Conservation (phyloP, 2,888 invertebrate genomes). For the Polydrusus pterygomalis region DNA sequence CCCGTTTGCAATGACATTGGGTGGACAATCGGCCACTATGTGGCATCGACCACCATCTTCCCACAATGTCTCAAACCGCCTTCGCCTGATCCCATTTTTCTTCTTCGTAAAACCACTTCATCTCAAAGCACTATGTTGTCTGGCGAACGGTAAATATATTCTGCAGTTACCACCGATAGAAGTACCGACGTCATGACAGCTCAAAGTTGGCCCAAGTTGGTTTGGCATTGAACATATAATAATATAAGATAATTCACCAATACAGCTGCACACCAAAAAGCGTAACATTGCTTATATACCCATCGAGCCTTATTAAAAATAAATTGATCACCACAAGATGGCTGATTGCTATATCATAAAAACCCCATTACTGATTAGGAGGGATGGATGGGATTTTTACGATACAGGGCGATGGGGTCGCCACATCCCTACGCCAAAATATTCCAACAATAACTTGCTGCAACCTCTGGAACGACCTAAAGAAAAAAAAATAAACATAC, state of each 20-base stretch:
- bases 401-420: conserved; percentile 2
- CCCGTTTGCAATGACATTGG: background rate
- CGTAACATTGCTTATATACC: no score
- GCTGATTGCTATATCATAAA: conserved; percentile 5
- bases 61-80: background rate
- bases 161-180: no score
- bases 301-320: no score
- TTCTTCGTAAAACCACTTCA: background rate
- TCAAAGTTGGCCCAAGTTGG: no score
- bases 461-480: no score
- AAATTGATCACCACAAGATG: background rate
- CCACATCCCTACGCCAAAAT: background rate
- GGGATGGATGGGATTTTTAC: background rate
- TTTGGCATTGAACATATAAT: no score
- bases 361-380: background rate
- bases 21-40: conserved; percentile 13
- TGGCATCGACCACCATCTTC: conserved; percentile 14
- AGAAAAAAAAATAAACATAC: background rate
- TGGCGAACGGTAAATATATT: no score
- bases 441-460: no score
- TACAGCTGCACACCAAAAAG: no score
- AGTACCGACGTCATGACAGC: no score
- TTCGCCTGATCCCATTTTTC: background rate
- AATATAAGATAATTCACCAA: no score
- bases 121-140: no score